A percentile compares a stretch with the other conserved stretches of the same genome.
These are phyloP conservation scores for Drosophila seguyi DNA, from an alignment of 1,140 invertebrate genomes.

Conservation along the genomic window DNA sequence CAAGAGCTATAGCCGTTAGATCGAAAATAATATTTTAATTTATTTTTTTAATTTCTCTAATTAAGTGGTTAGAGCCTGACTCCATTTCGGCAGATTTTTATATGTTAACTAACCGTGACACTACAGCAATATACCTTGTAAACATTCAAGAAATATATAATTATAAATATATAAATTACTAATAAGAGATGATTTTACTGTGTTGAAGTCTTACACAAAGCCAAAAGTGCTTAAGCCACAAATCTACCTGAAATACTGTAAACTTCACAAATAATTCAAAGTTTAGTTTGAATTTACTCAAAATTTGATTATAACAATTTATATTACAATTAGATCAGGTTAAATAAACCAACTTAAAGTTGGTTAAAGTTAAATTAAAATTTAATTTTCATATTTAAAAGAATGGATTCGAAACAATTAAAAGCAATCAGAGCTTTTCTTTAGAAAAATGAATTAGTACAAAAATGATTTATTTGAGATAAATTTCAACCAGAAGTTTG, in stretches of 20 bases:
- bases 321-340: neutral
- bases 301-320: neutral
- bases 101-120: neutral
- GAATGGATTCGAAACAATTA: neutral
- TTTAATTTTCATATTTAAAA: neutral
- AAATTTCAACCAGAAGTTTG: slow-evolving; percentile 6
- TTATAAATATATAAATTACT: too few species aligned
- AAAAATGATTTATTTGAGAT: slow-evolving; percentile 5
- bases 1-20: neutral
- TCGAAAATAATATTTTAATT: neutral
- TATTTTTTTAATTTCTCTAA: neutral
- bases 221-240: neutral
- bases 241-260: neutral
- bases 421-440: neutral
- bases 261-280: neutral
- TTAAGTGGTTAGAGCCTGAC: neutral
- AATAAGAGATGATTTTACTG: too few species aligned
- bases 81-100: neutral
- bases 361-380: too few species aligned
- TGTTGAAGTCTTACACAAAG: neutral
- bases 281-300: neutral
- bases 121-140: neutral
- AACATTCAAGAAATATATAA: neutral
- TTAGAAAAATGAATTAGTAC: slow-evolving; percentile 12
- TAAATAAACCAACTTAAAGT: neutral